These are phyloP conservation scores for Pentalonia nigronervosa DNA, from an alignment of 1,140 invertebrate species.

Conservation along the genomic window DNA sequence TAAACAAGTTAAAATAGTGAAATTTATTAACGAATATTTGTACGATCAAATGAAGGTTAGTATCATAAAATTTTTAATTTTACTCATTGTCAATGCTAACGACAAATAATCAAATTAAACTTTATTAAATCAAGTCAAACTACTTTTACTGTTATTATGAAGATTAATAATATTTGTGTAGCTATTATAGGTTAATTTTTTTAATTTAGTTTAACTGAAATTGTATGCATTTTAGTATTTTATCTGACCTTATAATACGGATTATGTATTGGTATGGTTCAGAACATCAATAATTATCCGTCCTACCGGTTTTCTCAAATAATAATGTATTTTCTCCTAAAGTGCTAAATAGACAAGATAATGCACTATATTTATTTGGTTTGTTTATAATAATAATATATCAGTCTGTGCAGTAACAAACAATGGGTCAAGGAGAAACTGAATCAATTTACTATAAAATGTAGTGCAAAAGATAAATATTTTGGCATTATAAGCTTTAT, in stretches of 20 bases:
- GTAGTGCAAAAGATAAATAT: neutral
- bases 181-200: neutral
- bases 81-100: neutral
- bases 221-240: neutral
- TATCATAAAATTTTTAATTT: neutral
- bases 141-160: neutral
- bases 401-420: neutral
- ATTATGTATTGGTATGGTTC: neutral
- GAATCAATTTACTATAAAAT: neutral
- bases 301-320: neutral
- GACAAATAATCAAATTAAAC: constrained; percentile 13
- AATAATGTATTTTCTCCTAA: neutral
- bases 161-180: constrained; percentile 3
- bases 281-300: neutral
- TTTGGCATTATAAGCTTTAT: neutral
- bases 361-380: neutral
- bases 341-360: neutral
- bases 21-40: neutral
- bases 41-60: neutral
- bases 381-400: constrained; percentile 9
- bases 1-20: neutral
- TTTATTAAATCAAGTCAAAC: neutral
- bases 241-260: neutral
- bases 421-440: neutral
- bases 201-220: neutral